Evolutionary conservation across 2,888 invertebrate species (phyloP).

Genomic region (Colostygia pectinataria): DNA sequence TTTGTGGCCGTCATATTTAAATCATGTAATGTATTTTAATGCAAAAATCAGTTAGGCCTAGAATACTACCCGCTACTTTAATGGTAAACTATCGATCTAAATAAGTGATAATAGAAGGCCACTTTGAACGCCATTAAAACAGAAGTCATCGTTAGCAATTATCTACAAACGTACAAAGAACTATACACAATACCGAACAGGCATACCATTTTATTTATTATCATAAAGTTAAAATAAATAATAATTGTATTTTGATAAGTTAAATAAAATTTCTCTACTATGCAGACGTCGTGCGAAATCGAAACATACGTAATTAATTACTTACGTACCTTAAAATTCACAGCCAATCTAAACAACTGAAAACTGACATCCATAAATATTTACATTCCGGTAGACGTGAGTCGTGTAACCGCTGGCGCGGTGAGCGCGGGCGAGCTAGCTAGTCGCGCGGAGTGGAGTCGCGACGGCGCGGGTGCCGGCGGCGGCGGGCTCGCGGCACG

Average conservation of each 20-base stretch:
- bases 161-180: constrained; percentile 70
- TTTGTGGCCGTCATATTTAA: constrained; percentile 58
- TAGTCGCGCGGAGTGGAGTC: constrained; percentile 40
- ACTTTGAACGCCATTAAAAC: constrained; percentile 70
- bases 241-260: constrained; percentile 30
- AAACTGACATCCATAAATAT: constrained; percentile 83
- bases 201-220: constrained; percentile 62
- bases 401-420: constrained; percentile 49
- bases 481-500: constrained; percentile 63
- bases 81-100: constrained; percentile 79
- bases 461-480: constrained; percentile 54
- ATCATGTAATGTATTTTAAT: constrained; percentile 67
- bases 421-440: constrained; percentile 52
- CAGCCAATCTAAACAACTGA: constrained; percentile 82
- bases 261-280: constrained; percentile 27
- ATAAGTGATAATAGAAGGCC: constrained; percentile 58
- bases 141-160: constrained; percentile 69
- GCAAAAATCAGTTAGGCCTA: constrained; percentile 71
- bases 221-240: constrained; percentile 45
- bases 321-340: constrained; percentile 81
- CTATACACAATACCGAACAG: constrained; percentile 65
- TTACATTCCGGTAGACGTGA: constrained; percentile 76
- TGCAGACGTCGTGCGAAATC: constrained; percentile 65
- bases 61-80: constrained; percentile 59
- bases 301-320: constrained; percentile 64